Evolutionary conservation across 2,888 invertebrate genomes (phyloP).

Genomic region (Alloplasta piceator): DNA sequence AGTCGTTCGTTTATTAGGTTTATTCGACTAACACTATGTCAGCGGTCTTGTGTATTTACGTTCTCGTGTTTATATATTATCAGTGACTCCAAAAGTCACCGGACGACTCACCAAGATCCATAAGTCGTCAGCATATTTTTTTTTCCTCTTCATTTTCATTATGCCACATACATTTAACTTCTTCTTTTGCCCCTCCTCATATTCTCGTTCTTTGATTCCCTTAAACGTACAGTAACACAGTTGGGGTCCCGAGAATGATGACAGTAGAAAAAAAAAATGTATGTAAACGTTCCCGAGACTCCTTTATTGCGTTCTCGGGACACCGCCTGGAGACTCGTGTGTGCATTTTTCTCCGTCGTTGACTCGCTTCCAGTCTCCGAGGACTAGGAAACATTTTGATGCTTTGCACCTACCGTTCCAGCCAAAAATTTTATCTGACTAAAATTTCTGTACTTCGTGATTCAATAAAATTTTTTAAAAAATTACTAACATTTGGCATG

Average conservation of each 20-base stretch:
- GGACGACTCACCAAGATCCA: slow-evolving; percentile 1
- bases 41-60: slow-evolving; percentile 32
- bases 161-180: not conserved
- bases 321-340: too few relatives aligned
- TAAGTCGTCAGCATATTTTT: not conserved
- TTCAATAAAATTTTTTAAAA: too few relatives aligned
- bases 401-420: too few relatives aligned
- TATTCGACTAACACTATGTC: not conserved
- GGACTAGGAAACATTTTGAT: too few relatives aligned
- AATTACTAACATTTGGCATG: too few relatives aligned
- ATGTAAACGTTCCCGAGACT: not conserved
- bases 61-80: slow-evolving; percentile 25
- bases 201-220: slow-evolving; percentile 2
- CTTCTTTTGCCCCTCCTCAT: not conserved
- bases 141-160: slow-evolving; percentile 6
- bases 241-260: slow-evolving; percentile 16
- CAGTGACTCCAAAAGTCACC: slow-evolving; percentile 25
- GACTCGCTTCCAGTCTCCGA: not conserved
- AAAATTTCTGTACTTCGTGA: too few relatives aligned
- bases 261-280: slow-evolving; percentile 15
- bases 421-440: too few relatives aligned
- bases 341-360: not conserved
- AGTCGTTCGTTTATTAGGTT: not conserved
- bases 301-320: slow-evolving; percentile 1
- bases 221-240: not conserved